phyloP scores from a whole-genome alignment of 2,888 invertebrate species.

The Drosophila ustulata region DNA sequence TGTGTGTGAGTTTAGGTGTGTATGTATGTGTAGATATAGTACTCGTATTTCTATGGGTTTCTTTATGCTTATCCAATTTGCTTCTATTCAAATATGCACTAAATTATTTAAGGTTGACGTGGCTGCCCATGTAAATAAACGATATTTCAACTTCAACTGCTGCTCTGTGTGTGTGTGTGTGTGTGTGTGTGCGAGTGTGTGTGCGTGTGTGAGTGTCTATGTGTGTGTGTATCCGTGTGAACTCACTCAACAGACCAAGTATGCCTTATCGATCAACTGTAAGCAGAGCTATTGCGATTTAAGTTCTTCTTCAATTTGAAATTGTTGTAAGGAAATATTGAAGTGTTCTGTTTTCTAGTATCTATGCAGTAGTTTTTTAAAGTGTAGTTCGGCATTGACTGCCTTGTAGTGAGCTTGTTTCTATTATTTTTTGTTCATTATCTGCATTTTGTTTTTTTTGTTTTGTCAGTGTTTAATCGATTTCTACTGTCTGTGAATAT shows the following conservation, averaged over 20 bases:
- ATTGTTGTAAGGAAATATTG: slow-evolving; percentile 1
- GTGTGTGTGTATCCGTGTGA: slow-evolving; percentile 5
- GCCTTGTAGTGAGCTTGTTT: slow-evolving; percentile 21
- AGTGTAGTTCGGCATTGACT: slow-evolving; percentile 3
- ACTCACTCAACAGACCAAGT: slow-evolving; percentile 9
- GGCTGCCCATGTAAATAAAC: slow-evolving; percentile 59
- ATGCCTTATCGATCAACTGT: neutral
- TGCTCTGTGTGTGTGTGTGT: slow-evolving; percentile 6
- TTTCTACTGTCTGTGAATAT: slow-evolving; percentile 32
- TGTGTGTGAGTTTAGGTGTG: neutral
- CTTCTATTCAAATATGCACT: slow-evolving; percentile 50
- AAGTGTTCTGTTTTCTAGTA: neutral
- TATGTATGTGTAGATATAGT: slow-evolving; percentile 15
- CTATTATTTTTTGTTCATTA: slow-evolving; percentile 7
- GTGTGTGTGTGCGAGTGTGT: neutral
- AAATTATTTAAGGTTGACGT: slow-evolving; percentile 62
- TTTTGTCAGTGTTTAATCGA: slow-evolving; percentile 31
- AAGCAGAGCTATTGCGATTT: neutral
- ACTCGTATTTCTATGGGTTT: slow-evolving; percentile 25
- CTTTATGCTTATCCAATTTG: slow-evolving; percentile 43
- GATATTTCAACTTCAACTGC: slow-evolving; percentile 34
- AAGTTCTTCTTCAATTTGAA: neutral
- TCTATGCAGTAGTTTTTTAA: neutral
- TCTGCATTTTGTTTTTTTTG: neutral
- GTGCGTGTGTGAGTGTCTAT: slow-evolving; percentile 3